These are phyloP conservation scores for Philhelius pedissequus DNA, from an alignment of 2,888 invertebrate genomes.

Conservation along the genomic window DNA sequence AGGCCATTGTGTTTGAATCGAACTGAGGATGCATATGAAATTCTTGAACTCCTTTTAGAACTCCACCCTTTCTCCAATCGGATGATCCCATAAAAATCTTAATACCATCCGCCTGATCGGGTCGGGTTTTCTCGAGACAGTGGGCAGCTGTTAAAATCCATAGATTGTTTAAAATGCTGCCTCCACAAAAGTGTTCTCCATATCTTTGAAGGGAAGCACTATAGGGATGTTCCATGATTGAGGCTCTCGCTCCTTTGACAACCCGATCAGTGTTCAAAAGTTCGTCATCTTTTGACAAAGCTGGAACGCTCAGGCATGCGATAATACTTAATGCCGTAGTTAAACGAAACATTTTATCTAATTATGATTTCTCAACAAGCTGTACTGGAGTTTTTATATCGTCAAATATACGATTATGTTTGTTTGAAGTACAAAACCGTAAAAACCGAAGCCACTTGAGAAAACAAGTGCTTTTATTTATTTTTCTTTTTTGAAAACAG, in stretches of 20 bases:
- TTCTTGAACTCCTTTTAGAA: slow-evolving; percentile 14
- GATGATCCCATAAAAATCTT: slow-evolving; percentile 80
- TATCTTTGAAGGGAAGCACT: not conserved
- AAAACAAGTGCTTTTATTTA: not conserved
- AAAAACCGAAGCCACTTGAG: not conserved
- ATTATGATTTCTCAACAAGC: not conserved
- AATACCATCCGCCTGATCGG: slow-evolving; percentile 22
- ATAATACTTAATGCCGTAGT: not conserved
- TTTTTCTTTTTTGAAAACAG: no score
- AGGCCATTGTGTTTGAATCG: slow-evolving; percentile 76
- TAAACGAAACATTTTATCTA: not conserved
- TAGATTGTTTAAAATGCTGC: slow-evolving; percentile 78
- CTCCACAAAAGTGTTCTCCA: slow-evolving; percentile 79
- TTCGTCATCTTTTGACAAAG: not conserved
- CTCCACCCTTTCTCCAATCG: slow-evolving; percentile 73
- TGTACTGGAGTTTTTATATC: not conserved
- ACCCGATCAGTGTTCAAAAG: not conserved
- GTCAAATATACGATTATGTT: not conserved
- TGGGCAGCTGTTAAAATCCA: slow-evolving; percentile 81
- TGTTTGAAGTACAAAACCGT: not conserved
- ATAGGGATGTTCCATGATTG: not conserved
- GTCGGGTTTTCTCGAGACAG: slow-evolving; percentile 75
- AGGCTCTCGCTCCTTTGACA: not conserved
- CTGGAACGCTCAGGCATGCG: not conserved
- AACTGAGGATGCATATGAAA: not conserved